These are phyloP conservation scores for Podiceps cristatus DNA, from an alignment of 2,113 vertebrate species.

Conservation along the genomic window DNA sequence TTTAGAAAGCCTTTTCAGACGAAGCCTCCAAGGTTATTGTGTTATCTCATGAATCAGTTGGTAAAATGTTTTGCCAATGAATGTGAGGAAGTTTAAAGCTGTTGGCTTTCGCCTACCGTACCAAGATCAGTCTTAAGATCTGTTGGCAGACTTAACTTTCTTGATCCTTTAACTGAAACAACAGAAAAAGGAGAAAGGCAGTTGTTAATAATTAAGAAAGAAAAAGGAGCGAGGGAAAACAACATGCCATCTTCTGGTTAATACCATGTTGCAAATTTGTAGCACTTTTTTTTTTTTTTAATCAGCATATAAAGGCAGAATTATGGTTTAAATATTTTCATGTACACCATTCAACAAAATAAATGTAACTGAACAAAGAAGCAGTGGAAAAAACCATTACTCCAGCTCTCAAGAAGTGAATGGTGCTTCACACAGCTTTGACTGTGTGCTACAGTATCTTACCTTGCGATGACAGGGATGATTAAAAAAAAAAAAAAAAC, in stretches of 20 bases:
- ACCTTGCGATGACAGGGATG: slow-evolving; percentile 51
- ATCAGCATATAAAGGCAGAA: slow-evolving; percentile 29
- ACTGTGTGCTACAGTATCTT: slow-evolving; percentile 47
- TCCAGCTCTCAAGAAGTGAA: slow-evolving; percentile 55
- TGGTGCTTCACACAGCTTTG: slow-evolving; percentile 38
- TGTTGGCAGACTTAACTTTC: slow-evolving; percentile 99
- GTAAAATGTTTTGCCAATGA: slow-evolving; percentile 79
- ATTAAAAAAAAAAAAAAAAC: neutral
- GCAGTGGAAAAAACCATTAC: slow-evolving; percentile 4
- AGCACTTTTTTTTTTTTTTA: neutral
- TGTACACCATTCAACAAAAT: slow-evolving; percentile 33
- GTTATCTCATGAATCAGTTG: slow-evolving; percentile 73
- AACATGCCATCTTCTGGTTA: slow-evolving; percentile 65
- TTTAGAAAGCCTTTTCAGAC: slow-evolving; percentile 74
- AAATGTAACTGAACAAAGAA: slow-evolving; percentile 37
- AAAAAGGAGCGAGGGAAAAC: slow-evolving; percentile 68
- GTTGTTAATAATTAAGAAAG: slow-evolving; percentile 87
- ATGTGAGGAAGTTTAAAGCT: slow-evolving; percentile 83
- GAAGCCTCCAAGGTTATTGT: slow-evolving; percentile 68
- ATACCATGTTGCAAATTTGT: slow-evolving; percentile 10
- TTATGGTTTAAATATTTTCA: slow-evolving; percentile 45
- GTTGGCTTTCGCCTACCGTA: slow-evolving; percentile 96
- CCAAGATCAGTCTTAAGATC: slow-evolving; percentile 99
- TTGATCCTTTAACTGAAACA: slow-evolving; percentile 99
- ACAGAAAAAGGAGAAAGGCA: slow-evolving; percentile 97